Conservation (phyloP, 2,888 invertebrate species). For the Creontiades dilutus region DNA sequence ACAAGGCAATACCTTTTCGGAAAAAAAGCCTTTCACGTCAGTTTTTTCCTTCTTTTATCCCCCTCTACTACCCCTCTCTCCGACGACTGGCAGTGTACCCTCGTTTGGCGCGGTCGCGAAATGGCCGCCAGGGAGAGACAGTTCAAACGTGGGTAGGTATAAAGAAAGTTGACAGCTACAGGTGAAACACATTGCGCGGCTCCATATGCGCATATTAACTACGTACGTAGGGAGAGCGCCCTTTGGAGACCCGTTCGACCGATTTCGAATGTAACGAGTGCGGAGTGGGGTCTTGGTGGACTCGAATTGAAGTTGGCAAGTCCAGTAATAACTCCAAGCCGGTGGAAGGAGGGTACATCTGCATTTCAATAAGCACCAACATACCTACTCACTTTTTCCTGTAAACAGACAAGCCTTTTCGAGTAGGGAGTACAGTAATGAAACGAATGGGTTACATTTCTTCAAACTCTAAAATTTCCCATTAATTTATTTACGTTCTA, state of each 20-base stretch:
- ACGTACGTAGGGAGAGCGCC: constrained; percentile 7
- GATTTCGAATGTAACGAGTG: neutral
- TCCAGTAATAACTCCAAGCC: neutral
- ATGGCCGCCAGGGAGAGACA: neutral
- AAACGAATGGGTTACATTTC: too few species aligned
- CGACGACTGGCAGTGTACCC: neutral
- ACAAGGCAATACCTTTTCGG: constrained; percentile 40
- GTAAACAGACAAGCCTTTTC: too few species aligned
- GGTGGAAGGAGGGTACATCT: neutral
- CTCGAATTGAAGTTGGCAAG: neutral
- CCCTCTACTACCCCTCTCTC: neutral
- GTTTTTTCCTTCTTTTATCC: constrained; percentile 30
- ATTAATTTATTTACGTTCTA: too few species aligned
- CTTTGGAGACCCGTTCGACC: constrained; percentile 25
- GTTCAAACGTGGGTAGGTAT: constrained; percentile 15
- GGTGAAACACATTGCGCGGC: constrained; percentile 22
- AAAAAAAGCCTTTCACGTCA: constrained; percentile 43
- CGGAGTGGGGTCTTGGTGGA: neutral
- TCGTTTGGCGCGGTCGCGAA: neutral
- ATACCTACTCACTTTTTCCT: too few species aligned
- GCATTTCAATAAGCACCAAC: neutral
- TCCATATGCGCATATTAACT: constrained; percentile 30
- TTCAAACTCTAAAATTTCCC: too few species aligned
- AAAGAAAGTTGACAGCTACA: constrained; percentile 35
- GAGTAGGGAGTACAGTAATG: too few species aligned